Evolutionary conservation across 2,888 invertebrate genomes (phyloP).

Genomic region (Tribolium freemani): DNA sequence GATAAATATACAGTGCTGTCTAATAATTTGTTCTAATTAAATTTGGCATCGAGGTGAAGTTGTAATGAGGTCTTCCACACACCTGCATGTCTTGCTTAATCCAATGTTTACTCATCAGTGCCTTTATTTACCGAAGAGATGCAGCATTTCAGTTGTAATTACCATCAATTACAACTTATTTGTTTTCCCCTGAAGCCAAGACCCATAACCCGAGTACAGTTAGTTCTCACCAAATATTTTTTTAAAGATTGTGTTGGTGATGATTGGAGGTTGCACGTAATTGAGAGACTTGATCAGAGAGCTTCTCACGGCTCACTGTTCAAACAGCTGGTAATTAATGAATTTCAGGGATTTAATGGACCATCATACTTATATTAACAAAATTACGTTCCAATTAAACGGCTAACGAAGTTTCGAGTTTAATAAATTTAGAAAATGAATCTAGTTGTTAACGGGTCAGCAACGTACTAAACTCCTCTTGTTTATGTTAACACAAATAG

Average conservation of each 20-base stretch:
- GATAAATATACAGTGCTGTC: not conserved
- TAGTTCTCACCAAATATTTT: slow-evolving; percentile 14
- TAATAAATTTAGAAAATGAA: not conserved
- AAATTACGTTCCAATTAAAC: slow-evolving; percentile 10
- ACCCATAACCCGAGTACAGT: slow-evolving; percentile 10
- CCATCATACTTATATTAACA: not conserved
- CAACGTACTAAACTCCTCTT: not conserved
- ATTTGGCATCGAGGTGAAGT: not conserved
- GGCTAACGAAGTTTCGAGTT: not conserved
- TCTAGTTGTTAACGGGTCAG: not conserved
- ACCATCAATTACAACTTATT: slow-evolving; percentile 30
- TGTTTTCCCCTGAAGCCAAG: slow-evolving; percentile 14
- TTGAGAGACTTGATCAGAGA: too few species aligned
- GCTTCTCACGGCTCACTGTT: not conserved
- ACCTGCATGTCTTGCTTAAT: slow-evolving; percentile 19
- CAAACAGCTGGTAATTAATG: not conserved
- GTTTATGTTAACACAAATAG: slow-evolving; percentile 1
- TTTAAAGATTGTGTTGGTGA: not conserved
- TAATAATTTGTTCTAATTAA: not conserved
- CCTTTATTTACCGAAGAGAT: slow-evolving; percentile 11
- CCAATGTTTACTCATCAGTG: slow-evolving; percentile 6
- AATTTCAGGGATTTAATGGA: not conserved
- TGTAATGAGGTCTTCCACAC: not conserved
- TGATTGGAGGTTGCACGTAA: not conserved
- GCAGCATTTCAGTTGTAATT: slow-evolving; percentile 22